A percentile compares a stretch with the other conserved stretches of the same genome.
These are phyloP conservation scores for Paelopatides confundens DNA, from an alignment of 53 echinoderm and acorn worm species.

Conservation along the genomic window DNA sequence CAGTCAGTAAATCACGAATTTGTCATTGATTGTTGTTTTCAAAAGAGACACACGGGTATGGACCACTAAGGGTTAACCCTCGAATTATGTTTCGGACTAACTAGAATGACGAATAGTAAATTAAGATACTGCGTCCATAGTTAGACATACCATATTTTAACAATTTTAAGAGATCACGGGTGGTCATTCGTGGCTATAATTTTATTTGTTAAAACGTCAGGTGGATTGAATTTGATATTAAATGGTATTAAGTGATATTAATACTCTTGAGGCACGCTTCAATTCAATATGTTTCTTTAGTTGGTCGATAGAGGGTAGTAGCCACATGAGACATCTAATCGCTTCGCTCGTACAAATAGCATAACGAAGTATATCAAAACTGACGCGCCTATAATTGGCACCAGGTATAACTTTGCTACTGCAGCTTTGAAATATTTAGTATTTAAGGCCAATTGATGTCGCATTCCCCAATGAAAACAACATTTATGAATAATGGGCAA, in stretches of 20 bases:
- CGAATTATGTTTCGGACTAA: too few relatives aligned
- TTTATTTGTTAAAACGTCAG: constrained; percentile 41
- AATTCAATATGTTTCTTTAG: not conserved
- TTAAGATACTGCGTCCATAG: too few relatives aligned
- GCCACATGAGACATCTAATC: not conserved
- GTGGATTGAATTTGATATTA: constrained; percentile 42
- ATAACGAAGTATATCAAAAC: too few relatives aligned
- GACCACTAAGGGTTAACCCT: too few relatives aligned
- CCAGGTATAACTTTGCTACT: not conserved
- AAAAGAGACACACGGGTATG: too few relatives aligned
- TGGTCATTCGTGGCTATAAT: constrained; percentile 27
- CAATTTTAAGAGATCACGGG: constrained; percentile 2
- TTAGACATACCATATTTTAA: not conserved
- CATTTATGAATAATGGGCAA: not conserved
- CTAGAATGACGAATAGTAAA: too few relatives aligned
- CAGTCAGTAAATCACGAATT: too few relatives aligned
- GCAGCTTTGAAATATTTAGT: not conserved
- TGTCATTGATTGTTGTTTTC: too few relatives aligned
- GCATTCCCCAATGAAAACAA: not conserved
- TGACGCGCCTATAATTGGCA: not conserved
- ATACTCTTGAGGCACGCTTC: constrained; percentile 26
- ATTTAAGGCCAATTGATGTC: not conserved
- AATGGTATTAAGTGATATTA: constrained; percentile 13
- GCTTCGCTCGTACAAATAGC: not conserved
- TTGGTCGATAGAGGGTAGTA: not conserved